These are phyloP conservation scores for Lordiphosa andalusiaca DNA, from an alignment of 2,888 invertebrate genomes.

Conservation along the genomic window DNA sequence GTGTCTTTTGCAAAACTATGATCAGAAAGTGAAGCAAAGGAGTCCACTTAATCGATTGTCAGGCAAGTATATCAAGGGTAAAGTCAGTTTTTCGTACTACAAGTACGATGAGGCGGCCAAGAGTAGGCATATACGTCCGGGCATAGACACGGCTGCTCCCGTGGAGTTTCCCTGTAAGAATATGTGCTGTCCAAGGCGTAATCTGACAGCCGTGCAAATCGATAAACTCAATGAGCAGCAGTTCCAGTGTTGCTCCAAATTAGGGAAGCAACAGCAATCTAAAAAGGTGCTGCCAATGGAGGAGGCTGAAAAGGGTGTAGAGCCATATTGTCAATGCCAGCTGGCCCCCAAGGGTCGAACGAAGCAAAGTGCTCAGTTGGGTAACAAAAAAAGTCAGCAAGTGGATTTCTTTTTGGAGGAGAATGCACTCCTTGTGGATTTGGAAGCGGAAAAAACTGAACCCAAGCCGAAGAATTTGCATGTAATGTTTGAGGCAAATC, in stretches of 20 bases:
- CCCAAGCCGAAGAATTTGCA: neutral
- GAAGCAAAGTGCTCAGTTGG: neutral
- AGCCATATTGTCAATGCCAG: neutral
- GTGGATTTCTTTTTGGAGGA: neutral
- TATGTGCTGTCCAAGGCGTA: constrained; percentile 9
- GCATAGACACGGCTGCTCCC: constrained; percentile 37
- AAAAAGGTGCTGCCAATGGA: no score
- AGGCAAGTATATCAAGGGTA: neutral
- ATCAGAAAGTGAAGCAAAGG: neutral
- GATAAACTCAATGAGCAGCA: neutral
- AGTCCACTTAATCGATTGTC: neutral
- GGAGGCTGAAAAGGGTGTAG: no score
- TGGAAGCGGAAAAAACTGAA: neutral
- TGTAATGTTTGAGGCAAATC: constrained; percentile 1
- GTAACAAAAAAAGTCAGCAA: neutral
- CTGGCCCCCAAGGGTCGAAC: neutral
- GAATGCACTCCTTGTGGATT: neutral
- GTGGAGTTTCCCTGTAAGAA: constrained; percentile 22
- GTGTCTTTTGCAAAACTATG: constrained; percentile 13
- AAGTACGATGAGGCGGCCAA: constrained; percentile 20
- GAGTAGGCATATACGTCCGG: constrained; percentile 27
- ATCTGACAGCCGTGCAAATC: constrained; percentile 2
- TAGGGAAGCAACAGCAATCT: neutral
- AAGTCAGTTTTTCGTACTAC: constrained; percentile 23
- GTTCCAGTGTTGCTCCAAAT: neutral